Evolutionary conservation across 2,113 vertebrate genomes (phyloP), one percentile per base, ranked within the genome.

Genomic region (Paracanthobrama guichenoti): DNA sequence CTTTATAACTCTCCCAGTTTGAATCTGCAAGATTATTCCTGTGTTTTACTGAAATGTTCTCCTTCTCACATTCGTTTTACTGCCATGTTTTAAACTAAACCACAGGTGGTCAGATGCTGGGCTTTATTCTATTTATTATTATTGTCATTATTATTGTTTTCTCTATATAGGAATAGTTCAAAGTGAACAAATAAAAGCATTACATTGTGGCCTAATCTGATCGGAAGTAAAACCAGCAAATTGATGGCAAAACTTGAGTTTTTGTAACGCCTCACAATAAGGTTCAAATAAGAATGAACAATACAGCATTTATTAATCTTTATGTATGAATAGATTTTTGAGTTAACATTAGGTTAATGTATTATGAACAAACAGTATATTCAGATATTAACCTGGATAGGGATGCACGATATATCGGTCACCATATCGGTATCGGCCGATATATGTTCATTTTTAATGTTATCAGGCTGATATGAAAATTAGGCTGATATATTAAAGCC

Each of bases 41-140:
- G 83, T 90, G 69, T 91, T 90, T 87, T 90, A 86, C 87, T 94
- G 88, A 26, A 16, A 92, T 93, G 92, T 64, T 88, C 88, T 83
- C 79, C 59, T 86, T 93, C 94, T 95, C 2, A 92, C 95, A 93
- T 95, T 92, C 94, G 93, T 95, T 96, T 93, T 95, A 96, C 95
- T 96, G 96, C 96, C 97, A 96, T 96, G 92, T 95, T 98, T 94
- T 93, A 93, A 55, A 55, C 18, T 8, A 7, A 9, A 55, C 16
- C 97, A 97, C 97, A 96, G 97, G 96, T 97, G 96, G 95, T 95
- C 93, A 87, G 92, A 96, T 96, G 97, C 97, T 98, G 97, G 96
- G 95, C 91, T 96, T 97, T 96, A 95, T 95, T 96, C 95, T 97
- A 97, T 97, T 98, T 99, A 99, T 99, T 99, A 98, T 98, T 98